Evolutionary conservation across 2,797 vertebrate species (phyloP).

Genomic region (Novumbra hubbsi): DNA sequence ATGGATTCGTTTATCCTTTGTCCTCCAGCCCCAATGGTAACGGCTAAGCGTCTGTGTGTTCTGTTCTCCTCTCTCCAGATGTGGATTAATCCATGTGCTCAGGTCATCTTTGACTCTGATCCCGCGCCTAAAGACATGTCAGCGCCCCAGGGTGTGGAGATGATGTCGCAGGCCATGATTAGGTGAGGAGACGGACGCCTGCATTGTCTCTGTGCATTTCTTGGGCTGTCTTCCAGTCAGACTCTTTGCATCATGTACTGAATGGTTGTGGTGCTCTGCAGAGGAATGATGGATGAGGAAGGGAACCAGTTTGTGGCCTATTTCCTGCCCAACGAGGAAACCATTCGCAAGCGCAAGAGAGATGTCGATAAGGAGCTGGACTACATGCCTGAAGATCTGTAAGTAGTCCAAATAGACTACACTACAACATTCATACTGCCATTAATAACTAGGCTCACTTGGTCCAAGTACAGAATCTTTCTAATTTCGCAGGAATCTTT

Average conservation of each 20-base stretch:
- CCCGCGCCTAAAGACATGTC: conserved; percentile 90
- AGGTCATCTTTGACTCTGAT: conserved; percentile 95
- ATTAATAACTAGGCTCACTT: neutral
- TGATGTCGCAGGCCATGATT: conserved; percentile 99
- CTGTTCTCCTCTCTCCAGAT: conserved; percentile 71
- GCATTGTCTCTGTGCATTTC: neutral
- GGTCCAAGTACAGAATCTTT: neutral
- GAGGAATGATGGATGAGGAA: conserved; percentile 98
- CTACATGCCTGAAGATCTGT: conserved; percentile 91
- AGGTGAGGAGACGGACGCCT: conserved; percentile 69
- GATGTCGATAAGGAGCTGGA: conserved; percentile 89
- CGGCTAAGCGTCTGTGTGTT: neutral
- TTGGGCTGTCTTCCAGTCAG: neutral
- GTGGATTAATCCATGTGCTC: conserved; percentile 98
- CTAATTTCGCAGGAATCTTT: neutral
- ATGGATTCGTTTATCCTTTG: neutral
- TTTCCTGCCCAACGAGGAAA: conserved; percentile 92
- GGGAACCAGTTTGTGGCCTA: conserved; percentile 98
- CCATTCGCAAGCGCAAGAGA: conserved; percentile 88
- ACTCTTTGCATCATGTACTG: neutral
- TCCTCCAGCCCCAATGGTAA: neutral
- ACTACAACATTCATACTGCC: neutral
- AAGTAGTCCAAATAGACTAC: conserved; percentile 36
- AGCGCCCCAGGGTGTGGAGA: conserved; percentile 81
- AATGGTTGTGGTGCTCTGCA: conserved; percentile 43